These are phyloP conservation scores for Tineola bisselliella DNA, from an alignment of 2,888 invertebrate genomes.

Conservation along the genomic window DNA sequence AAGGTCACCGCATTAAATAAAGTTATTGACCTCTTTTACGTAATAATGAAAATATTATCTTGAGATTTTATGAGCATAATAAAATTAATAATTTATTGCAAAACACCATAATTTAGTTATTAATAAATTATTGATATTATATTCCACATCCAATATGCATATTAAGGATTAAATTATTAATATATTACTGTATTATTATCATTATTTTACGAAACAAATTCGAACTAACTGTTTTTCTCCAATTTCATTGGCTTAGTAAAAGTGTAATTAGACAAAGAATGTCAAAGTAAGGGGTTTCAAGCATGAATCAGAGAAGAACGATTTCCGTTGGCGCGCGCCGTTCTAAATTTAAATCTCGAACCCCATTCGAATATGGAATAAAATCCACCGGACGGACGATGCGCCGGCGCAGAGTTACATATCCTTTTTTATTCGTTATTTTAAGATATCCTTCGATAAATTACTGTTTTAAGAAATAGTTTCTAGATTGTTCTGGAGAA, in stretches of 20 bases:
- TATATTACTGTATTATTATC: no score
- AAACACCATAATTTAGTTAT: no score
- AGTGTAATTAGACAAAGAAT: background rate
- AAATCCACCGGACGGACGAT: conserved; percentile 31
- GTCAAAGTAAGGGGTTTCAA: background rate
- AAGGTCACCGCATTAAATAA: background rate
- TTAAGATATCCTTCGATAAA: conserved; percentile 10
- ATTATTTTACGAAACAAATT: no score
- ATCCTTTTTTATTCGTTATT: conserved; percentile 50
- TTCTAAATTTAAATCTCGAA: conserved; percentile 57
- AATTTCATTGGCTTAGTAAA: no score
- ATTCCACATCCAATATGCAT: no score
- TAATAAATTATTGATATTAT: no score
- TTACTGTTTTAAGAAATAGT: background rate
- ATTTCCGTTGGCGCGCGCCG: conserved; percentile 52
- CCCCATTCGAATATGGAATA: conserved; percentile 57
- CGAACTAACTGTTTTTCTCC: no score
- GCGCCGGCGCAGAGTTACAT: conserved; percentile 32
- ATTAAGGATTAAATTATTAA: no score
- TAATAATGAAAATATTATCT: background rate
- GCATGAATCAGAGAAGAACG: conserved; percentile 35
- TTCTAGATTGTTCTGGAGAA: background rate
- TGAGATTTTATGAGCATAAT: no score
- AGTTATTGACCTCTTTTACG: background rate
- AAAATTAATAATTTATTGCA: no score